These are phyloP conservation scores for Pollenia labialis DNA, from an alignment of 2,888 invertebrate genomes.

Conservation along the genomic window DNA sequence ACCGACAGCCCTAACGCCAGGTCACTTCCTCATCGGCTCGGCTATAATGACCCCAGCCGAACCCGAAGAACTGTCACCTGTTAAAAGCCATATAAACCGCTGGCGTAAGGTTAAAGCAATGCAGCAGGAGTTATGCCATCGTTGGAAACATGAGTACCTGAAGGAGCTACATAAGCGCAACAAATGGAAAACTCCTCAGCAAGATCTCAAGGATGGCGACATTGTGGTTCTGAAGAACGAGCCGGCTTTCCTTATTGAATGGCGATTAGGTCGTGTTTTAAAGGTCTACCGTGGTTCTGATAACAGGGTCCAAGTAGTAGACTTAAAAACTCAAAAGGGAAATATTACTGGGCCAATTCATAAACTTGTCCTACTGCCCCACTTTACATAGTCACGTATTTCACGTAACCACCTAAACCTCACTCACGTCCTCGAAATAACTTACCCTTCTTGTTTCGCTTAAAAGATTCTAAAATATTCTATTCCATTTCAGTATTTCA, in stretches of 20 bases:
- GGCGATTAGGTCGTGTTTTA: constrained; percentile 55
- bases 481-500: neutral
- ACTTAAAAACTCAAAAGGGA: constrained; percentile 9
- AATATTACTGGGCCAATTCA: constrained; percentile 25
- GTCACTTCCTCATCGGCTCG: too few species aligned
- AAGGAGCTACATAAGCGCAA: too few species aligned
- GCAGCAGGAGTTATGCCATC: too few species aligned
- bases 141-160: too few species aligned
- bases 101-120: too few species aligned
- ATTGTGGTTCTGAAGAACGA: neutral
- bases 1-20: too few species aligned
- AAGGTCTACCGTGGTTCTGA: constrained; percentile 45
- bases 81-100: too few species aligned
- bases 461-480: too few species aligned
- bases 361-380: constrained; percentile 17
- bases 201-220: too few species aligned
- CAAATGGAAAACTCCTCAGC: too few species aligned
- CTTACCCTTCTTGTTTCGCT: neutral
- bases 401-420: neutral
- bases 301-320: constrained; percentile 2
- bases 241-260: constrained; percentile 33
- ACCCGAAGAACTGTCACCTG: too few species aligned
- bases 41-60: too few species aligned
- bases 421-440: neutral
- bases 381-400: neutral